These are phyloP conservation scores for Amiota mariae DNA, from an alignment of 2,888 invertebrate genomes.

Conservation along the genomic window DNA sequence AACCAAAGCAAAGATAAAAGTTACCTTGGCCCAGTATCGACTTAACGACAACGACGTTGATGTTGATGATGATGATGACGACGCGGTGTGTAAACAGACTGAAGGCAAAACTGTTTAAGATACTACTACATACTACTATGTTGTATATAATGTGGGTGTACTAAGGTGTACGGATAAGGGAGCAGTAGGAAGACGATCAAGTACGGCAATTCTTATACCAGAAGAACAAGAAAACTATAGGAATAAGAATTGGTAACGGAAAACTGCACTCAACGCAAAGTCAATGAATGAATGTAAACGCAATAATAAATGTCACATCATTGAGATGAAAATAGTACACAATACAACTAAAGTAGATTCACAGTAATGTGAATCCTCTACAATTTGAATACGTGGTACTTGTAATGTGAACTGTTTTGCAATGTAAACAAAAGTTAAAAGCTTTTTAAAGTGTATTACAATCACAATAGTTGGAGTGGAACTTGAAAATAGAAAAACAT, in stretches of 20 bases:
- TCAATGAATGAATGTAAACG: slow-evolving; percentile 24
- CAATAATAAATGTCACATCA: slow-evolving; percentile 55
- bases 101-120: slow-evolving; percentile 30
- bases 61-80: background rate
- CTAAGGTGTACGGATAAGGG: background rate
- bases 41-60: background rate
- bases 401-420: too few relatives aligned
- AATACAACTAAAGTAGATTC: too few relatives aligned
- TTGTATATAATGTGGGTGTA: background rate
- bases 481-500: too few relatives aligned
- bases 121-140: slow-evolving; percentile 23
- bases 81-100: slow-evolving; percentile 20
- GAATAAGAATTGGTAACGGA: background rate
- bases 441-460: too few relatives aligned
- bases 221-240: slow-evolving; percentile 19
- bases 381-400: too few relatives aligned
- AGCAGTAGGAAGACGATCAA: background rate
- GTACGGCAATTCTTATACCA: slow-evolving; percentile 27
- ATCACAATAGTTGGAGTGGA: too few relatives aligned
- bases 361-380: too few relatives aligned
- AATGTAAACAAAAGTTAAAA: too few relatives aligned
- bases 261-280: background rate
- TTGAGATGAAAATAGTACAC: slow-evolving; percentile 15
- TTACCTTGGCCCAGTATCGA: slow-evolving; percentile 68
- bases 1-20: slow-evolving; percentile 63